Conservation (phyloP, 64 coral and sea anemone genomes). For the Stichodactyla helianthus region DNA sequence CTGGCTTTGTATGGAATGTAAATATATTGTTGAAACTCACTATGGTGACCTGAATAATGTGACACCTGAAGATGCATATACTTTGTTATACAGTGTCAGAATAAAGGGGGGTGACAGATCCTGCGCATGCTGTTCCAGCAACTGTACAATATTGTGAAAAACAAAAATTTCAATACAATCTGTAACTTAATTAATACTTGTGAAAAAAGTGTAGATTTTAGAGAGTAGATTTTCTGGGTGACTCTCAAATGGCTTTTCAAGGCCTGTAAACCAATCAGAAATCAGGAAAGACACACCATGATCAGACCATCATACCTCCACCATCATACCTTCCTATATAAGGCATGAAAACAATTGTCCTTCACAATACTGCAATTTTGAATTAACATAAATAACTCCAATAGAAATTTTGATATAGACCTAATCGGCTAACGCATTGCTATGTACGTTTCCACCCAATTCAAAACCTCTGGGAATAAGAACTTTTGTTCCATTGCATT, state of each 20-base stretch:
- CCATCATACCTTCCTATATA: neutral
- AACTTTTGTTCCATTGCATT: too few species aligned
- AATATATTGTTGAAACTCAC: constrained; percentile 91
- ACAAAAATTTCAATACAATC: neutral
- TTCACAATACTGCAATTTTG: neutral
- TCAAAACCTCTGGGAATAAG: too few species aligned
- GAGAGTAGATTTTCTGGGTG: too few species aligned
- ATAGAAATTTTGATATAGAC: too few species aligned
- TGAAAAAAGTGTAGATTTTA: too few species aligned
- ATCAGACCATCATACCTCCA: too few species aligned
- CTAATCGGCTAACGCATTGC: too few species aligned
- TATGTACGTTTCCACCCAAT: too few species aligned
- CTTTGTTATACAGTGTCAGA: constrained; percentile 69
- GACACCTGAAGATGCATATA: constrained; percentile 85
- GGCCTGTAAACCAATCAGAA: neutral
- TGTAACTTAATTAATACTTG: neutral
- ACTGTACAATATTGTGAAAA: neutral
- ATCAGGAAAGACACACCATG: neutral
- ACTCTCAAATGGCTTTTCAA: too few species aligned
- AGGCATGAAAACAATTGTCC: neutral
- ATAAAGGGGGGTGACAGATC: constrained; percentile 36
- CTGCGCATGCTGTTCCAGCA: constrained; percentile 31
- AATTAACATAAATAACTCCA: too few species aligned
- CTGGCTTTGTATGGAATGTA: constrained; percentile 92
- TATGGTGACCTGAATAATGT: constrained; percentile 71